These are phyloP conservation scores for Alauda arvensis DNA, from an alignment of 2,797 vertebrate genomes.

Conservation along the genomic window DNA sequence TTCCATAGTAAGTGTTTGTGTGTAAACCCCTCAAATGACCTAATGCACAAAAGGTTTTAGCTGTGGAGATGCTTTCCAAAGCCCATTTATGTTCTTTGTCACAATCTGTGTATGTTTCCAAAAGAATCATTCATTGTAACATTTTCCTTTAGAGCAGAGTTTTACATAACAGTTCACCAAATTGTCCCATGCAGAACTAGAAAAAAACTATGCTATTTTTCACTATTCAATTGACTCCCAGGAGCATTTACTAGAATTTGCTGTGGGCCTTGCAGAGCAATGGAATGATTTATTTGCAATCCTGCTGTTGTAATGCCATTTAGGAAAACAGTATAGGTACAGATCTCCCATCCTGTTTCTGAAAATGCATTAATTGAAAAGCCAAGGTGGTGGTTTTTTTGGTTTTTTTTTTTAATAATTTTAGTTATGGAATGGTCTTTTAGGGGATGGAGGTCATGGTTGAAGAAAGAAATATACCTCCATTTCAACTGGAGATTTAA, in stretches of 20 bases:
- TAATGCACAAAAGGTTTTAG: slow-evolving; percentile 13
- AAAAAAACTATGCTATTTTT: slow-evolving; percentile 29
- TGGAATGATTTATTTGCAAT: neutral
- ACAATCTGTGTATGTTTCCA: neutral
- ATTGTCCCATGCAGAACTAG: slow-evolving; percentile 9
- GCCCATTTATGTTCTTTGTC: slow-evolving; percentile 12
- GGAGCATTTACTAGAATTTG: slow-evolving; percentile 4
- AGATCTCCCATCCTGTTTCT: neutral
- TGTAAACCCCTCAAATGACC: slow-evolving; percentile 24
- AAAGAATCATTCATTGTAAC: slow-evolving; percentile 18
- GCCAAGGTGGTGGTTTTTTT: neutral
- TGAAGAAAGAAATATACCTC: neutral
- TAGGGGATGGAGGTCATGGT: neutral
- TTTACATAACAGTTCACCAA: slow-evolving; percentile 22
- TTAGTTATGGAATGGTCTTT: neutral
- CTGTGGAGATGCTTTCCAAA: slow-evolving; percentile 25
- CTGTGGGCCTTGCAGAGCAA: neutral
- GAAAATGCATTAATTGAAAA: neutral
- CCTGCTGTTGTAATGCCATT: neutral
- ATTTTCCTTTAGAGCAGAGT: slow-evolving; percentile 8
- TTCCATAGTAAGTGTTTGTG: slow-evolving; percentile 25
- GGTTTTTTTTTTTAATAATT: neutral
- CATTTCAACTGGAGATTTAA: neutral
- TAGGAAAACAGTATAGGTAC: neutral
- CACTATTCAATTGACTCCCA: slow-evolving; percentile 7